These are phyloP conservation scores for Heterodera carotae DNA, from an alignment of 1,140 invertebrate species.

Conservation along the genomic window DNA sequence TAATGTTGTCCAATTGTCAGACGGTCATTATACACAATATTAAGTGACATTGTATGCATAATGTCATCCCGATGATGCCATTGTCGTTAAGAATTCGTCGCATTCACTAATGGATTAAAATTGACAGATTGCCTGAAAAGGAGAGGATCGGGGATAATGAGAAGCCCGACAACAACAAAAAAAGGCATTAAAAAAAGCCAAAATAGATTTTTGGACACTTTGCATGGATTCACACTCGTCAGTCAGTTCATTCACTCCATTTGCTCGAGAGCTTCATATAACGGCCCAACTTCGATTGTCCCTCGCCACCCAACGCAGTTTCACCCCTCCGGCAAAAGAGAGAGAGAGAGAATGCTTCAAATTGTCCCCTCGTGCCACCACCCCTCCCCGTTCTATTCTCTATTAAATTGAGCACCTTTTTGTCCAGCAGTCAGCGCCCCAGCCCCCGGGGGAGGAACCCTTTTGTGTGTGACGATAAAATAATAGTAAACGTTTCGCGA, in stretches of 20 bases:
- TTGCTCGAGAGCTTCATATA: not conserved
- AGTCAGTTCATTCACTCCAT: not conserved
- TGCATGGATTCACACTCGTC: not conserved
- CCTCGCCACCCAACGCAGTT: no score
- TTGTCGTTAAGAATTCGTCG: no score
- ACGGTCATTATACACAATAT: no score
- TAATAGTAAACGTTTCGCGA: not conserved
- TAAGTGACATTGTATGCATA: no score
- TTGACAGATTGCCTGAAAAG: no score
- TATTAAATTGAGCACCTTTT: not conserved
- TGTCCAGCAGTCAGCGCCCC: not conserved
- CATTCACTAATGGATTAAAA: no score
- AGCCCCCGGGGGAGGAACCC: not conserved
- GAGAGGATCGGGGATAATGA: not conserved
- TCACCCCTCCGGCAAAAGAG: no score
- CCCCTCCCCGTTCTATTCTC: no score
- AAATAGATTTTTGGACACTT: not conserved
- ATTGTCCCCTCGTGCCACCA: not conserved
- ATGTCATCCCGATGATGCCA: no score
- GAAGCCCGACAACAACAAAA: no score
- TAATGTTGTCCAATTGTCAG: not conserved
- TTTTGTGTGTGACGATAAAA: conserved; percentile 2
- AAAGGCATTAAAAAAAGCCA: no score
- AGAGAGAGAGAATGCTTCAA: not conserved
- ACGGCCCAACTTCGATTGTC: not conserved